phyloP scores from a whole-genome alignment of 2,113 vertebrate genomes.

The Trematomus loennbergii region DNA sequence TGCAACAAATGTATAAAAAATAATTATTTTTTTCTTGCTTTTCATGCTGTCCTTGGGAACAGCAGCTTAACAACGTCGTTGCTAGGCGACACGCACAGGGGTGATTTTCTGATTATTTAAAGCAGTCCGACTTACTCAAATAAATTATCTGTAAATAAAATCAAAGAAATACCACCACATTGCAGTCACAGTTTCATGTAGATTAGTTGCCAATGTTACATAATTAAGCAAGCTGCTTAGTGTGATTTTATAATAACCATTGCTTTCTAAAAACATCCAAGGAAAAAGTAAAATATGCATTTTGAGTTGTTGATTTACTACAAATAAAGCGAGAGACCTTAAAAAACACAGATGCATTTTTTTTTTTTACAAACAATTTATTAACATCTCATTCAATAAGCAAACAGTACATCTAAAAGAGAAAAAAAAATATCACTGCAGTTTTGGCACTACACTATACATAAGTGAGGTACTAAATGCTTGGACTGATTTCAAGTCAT shows the following conservation, averaged over 20 bases:
- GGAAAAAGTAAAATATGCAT: neutral
- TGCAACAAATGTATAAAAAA: neutral
- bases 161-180: neutral
- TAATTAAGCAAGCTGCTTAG: neutral
- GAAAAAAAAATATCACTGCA: conserved; percentile 82
- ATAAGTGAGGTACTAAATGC: conserved; percentile 83
- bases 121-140: neutral
- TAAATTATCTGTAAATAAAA: neutral
- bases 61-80: conserved; percentile 35
- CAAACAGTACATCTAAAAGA: conserved; percentile 86
- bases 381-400: conserved; percentile 73
- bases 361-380: conserved; percentile 75
- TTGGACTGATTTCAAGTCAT: conserved; percentile 72
- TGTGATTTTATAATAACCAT: neutral
- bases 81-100: conserved; percentile 44
- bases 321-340: neutral
- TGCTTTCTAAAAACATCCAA: neutral
- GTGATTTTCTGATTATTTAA: neutral
- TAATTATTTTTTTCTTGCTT: neutral
- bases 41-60: conserved; percentile 24
- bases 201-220: neutral
- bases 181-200: neutral
- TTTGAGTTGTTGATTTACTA: neutral
- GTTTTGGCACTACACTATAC: conserved; percentile 93
- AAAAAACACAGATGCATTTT: neutral